Evolutionary conservation across 2,797 vertebrate genomes (phyloP).

Genomic region (Chelidonichthys spinosus): DNA sequence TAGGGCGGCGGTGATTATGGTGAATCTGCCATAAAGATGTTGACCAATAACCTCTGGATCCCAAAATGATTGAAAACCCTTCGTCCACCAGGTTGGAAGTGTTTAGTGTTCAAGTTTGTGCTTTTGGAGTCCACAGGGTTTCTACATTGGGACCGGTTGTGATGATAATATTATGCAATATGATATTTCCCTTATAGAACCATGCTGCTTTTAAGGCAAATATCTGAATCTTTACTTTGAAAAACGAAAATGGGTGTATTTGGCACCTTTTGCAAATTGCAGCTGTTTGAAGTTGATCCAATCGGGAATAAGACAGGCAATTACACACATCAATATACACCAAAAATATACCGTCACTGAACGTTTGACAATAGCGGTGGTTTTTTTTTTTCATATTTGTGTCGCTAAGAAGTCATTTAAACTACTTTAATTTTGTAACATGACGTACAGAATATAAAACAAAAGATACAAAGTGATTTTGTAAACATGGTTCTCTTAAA

Average conservation of each 20-base stretch:
- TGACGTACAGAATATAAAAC: constrained; percentile 65
- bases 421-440: constrained; percentile 56
- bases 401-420: constrained; percentile 54
- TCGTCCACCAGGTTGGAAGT: constrained; percentile 81
- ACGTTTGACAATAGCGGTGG: constrained; percentile 51
- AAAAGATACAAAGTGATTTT: constrained; percentile 71
- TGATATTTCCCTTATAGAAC: constrained; percentile 73
- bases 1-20: constrained; percentile 16
- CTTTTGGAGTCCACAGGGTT: constrained; percentile 81
- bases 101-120: constrained; percentile 79
- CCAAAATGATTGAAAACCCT: constrained; percentile 75
- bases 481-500: constrained; percentile 84
- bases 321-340: constrained; percentile 66
- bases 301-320: constrained; percentile 72
- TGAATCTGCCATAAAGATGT: constrained; percentile 54
- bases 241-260: constrained; percentile 68
- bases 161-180: constrained; percentile 60
- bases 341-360: constrained; percentile 61
- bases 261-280: constrained; percentile 73
- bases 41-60: constrained; percentile 57
- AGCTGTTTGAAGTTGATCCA: constrained; percentile 64
- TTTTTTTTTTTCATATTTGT: constrained; percentile 41
- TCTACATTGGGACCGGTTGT: constrained; percentile 59
- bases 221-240: constrained; percentile 66
- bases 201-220: constrained; percentile 76